Percentiles rank a stretch among this genome's conserved stretches.
phyloP scores from a whole-genome alignment of 2,113 vertebrate species.

The Syngnathus floridae region DNA sequence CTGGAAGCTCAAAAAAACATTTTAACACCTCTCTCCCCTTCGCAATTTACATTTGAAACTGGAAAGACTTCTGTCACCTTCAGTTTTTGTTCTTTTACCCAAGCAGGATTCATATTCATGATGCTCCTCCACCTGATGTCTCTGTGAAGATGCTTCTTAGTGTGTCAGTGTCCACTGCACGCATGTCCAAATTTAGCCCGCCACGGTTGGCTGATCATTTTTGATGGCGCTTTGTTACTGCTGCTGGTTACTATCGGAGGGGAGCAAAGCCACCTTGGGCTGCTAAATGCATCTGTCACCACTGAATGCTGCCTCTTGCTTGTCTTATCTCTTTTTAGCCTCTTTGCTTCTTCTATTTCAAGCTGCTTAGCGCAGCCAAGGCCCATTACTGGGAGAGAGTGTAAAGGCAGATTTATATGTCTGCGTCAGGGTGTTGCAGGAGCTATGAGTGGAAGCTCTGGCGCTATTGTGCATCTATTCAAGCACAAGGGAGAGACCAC shows the following conservation, averaged over 20 bases:
- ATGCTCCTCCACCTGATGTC: slow-evolving; percentile 19
- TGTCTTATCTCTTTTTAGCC: slow-evolving; percentile 16
- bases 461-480: not conserved
- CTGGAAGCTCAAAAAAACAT: slow-evolving; percentile 11
- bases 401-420: slow-evolving; percentile 19
- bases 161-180: slow-evolving; percentile 36
- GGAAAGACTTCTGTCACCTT: not conserved
- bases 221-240: slow-evolving; percentile 53
- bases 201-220: slow-evolving; percentile 64
- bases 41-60: slow-evolving; percentile 31
- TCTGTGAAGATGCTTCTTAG: slow-evolving; percentile 23
- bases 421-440: slow-evolving; percentile 17
- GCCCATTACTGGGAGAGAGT: slow-evolving; percentile 22
- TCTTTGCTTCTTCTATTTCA: slow-evolving; percentile 47
- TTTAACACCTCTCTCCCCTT: slow-evolving; percentile 24
- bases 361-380: slow-evolving; percentile 32
- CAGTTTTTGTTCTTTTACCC: not conserved
- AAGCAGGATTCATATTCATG: slow-evolving; percentile 28
- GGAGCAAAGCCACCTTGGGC: slow-evolving; percentile 34
- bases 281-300: slow-evolving; percentile 47
- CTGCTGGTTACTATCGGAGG: slow-evolving; percentile 40
- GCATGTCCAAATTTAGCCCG: slow-evolving; percentile 61
- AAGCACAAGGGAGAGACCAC: not conserved
- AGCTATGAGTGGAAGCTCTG: slow-evolving; percentile 5
- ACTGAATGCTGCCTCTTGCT: slow-evolving; percentile 21